These are phyloP conservation scores for Agrypnus murinus DNA, from an alignment of 2,888 invertebrate genomes.

Conservation along the genomic window DNA sequence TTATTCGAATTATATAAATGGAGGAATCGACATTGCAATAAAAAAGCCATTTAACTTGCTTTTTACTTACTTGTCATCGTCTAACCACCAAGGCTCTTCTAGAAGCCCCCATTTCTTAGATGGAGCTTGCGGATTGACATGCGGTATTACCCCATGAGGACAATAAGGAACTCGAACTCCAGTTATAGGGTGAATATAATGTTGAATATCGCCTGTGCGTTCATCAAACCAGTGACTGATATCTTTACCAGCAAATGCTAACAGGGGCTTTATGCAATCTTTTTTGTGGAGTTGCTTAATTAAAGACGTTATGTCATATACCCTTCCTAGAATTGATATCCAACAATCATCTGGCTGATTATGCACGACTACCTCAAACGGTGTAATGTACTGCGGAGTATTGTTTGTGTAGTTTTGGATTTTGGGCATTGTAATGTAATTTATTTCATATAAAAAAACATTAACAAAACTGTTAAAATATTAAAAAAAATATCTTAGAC, in stretches of 20 bases:
- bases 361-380: constrained; percentile 83
- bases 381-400: constrained; percentile 62
- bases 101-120: constrained; percentile 80
- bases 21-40: no score
- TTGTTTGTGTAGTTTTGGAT: constrained; percentile 33
- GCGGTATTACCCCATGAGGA: constrained; percentile 77
- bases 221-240: constrained; percentile 87
- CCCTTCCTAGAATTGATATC: constrained; percentile 84
- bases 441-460: no score
- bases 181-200: constrained; percentile 73
- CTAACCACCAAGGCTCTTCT: constrained; percentile 86
- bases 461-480: no score
- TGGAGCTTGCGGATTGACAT: constrained; percentile 74
- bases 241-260: constrained; percentile 88
- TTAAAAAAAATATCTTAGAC: no score
- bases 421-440: no score
- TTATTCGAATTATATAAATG: no score
- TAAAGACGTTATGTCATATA: constrained; percentile 74
- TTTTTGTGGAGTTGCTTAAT: constrained; percentile 68
- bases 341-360: constrained; percentile 84
- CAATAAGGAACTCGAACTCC: constrained; percentile 75
- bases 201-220: constrained; percentile 72
- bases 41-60: no score
- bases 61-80: no score
- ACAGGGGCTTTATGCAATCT: constrained; percentile 75